Base-by-base conservation (phyloP, 2,797 vertebrate species). In the Sphenodon punctatus region DNA sequence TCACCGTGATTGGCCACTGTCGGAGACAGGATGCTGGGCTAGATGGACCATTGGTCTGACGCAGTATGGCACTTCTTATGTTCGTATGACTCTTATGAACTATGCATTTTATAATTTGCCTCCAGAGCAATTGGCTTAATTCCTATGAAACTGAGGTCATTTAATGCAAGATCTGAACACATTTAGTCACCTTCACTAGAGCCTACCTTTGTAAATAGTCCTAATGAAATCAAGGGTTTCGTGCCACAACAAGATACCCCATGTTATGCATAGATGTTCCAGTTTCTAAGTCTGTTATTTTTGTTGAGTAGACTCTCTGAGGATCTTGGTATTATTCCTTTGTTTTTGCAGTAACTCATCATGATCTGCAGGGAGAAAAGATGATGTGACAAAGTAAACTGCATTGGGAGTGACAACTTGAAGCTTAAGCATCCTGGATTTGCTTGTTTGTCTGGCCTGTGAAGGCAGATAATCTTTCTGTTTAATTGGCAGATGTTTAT, bases 401-500 rank as follows among this genome's bases (percentile, higher is more conserved):
- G 65, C 63, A 67, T 48, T 41, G 27, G 60, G 46, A 73, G 70
- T 34, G 51, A 56, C 88, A 84, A 46, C 70, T 86, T 63, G 68
- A 73, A 77, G 61, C 48, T 72, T 20, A 23, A 68, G 42, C 71
- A 68, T 66, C 79, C 68, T 42, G 77, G 60, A 67, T 72, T 85
- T 67, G 69, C 46, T 69, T 75, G 78, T 48, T 42, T 38, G 51
- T 34, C 1, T 7, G 43, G 32, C 13, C 61, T 78, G 53, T 67
- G 80, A 89, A 89, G 68, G 84, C 32, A 68, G 80, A 81, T 68
- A 84, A 67, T 58, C 77, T 55, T 81, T 86, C 70, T 32, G 69
- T 76, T 88, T 89, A 87, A 85, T 71, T 84, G 75, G 85, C 86
- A 85, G 82, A 56, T 82, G 64, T 22, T 80, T 91, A 74, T 53